Evolutionary conservation across 2,113 vertebrate genomes (phyloP).

Genomic region (Sinocyclocheilus anophthalmus): DNA sequence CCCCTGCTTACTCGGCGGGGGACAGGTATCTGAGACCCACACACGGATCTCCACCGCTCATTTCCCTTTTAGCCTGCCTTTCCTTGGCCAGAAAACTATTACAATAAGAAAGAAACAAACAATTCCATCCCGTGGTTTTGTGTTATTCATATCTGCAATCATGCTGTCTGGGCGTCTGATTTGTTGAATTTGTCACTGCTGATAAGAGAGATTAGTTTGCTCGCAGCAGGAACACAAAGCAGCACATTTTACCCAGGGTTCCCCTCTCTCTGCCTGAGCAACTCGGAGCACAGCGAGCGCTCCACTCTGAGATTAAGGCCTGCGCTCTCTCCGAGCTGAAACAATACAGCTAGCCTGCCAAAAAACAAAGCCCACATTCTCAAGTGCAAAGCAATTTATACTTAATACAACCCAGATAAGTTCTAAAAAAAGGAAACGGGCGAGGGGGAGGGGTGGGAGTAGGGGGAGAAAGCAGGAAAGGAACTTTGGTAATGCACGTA

Average conservation of each 20-base stretch:
- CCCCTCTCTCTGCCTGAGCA: conserved; percentile 47
- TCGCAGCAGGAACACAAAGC: conserved; percentile 49
- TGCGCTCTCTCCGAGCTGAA: conserved; percentile 59
- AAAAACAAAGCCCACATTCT: conserved; percentile 60
- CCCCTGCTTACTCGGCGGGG: conserved; percentile 49
- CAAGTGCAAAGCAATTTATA: conserved; percentile 59
- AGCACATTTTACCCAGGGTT: conserved; percentile 58
- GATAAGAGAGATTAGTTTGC: conserved; percentile 63
- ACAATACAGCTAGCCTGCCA: conserved; percentile 66
- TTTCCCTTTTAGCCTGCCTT: not conserved
- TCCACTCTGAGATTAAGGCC: conserved; percentile 59
- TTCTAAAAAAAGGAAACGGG: too few relatives aligned
- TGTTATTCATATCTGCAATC: conserved; percentile 56
- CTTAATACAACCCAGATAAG: conserved; percentile 60
- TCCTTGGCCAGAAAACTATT: conserved; percentile 6
- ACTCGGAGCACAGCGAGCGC: conserved; percentile 43
- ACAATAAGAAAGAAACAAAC: conserved; percentile 22
- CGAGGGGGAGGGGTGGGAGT: too few relatives aligned
- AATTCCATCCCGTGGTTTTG: not conserved
- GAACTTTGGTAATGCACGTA: conserved; percentile 55
- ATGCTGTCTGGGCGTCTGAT: conserved; percentile 61
- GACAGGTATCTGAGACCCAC: conserved; percentile 51
- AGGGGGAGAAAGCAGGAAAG: conserved; percentile 40
- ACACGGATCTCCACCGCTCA: not conserved
- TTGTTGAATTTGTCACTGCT: conserved; percentile 60